Percentiles rank a stretch among this genome's conserved stretches.
Evolutionary conservation across 2,888 invertebrate species (phyloP).

Genomic region (Parnassius orleans): DNA sequence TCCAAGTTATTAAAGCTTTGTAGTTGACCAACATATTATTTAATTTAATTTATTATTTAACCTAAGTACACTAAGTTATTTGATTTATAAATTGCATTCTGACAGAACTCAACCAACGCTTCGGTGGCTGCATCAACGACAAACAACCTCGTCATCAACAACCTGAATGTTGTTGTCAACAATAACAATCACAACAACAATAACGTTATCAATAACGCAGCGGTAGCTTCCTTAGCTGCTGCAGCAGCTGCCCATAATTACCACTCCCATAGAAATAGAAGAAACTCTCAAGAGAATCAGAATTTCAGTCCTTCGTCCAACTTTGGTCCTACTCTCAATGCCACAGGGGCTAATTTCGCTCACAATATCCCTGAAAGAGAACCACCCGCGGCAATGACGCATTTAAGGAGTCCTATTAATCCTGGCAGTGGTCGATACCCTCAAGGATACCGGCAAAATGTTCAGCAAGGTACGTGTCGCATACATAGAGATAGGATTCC

Average conservation of each 20-base stretch:
- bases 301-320: constrained; percentile 61
- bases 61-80: not conserved
- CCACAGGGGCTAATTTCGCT: constrained; percentile 64
- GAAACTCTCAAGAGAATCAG: constrained; percentile 72
- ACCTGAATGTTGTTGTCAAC: constrained; percentile 75
- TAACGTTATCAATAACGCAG: constrained; percentile 76
- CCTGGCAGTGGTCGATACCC: constrained; percentile 72
- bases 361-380: constrained; percentile 69
- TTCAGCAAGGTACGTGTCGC: constrained; percentile 75
- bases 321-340: constrained; percentile 73
- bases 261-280: constrained; percentile 70
- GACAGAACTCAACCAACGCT: constrained; percentile 72
- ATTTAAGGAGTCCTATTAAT: constrained; percentile 68
- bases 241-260: constrained; percentile 76
- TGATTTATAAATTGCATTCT: constrained; percentile 22
- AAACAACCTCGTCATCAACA: constrained; percentile 78
- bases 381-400: constrained; percentile 72
- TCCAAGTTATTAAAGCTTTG: not conserved
- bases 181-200: constrained; percentile 79
- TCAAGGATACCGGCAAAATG: constrained; percentile 71
- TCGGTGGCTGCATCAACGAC: constrained; percentile 76
- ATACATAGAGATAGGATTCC: constrained; percentile 59
- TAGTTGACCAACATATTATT: not conserved
- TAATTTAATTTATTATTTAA: not conserved
- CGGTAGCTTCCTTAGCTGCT: constrained; percentile 73